Conservation (phyloP, 2,113 vertebrate genomes). For the Cnemophilus loriae region DNA sequence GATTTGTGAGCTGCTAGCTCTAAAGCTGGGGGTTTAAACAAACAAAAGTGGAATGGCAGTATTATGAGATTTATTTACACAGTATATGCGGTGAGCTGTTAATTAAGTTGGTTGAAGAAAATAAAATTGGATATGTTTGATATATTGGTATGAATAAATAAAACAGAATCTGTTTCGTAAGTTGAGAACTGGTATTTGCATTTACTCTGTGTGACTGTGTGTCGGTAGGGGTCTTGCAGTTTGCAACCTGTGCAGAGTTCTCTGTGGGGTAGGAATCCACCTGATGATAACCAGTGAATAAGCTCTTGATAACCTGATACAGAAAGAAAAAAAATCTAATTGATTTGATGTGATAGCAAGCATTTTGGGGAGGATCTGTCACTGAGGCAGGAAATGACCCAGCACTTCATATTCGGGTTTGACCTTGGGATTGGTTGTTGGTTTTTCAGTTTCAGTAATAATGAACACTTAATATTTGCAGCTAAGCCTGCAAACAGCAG, state of each 20-base stretch:
- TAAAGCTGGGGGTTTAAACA: slow-evolving; percentile 6
- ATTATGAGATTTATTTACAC: slow-evolving; percentile 22
- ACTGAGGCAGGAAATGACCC: background rate
- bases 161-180: background rate
- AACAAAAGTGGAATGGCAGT: background rate
- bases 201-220: background rate
- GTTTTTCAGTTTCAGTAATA: background rate
- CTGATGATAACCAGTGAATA: rapidly evolving
- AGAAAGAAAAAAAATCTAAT: background rate
- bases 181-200: background rate
- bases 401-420: background rate
- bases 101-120: slow-evolving; percentile 11
- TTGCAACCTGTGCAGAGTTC: background rate
- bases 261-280: background rate
- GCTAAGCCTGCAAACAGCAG: background rate
- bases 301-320: background rate
- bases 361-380: background rate
- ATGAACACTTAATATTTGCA: slow-evolving; percentile 1
- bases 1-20: background rate
- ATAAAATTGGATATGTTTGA: background rate
- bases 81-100: slow-evolving; percentile 10
- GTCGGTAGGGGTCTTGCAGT: background rate
- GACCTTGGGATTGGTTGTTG: background rate
- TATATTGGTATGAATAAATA: background rate
- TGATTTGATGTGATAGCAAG: background rate